phyloP scores from a whole-genome alignment of 2,113 vertebrate species.

The Notiomystis cincta region DNA sequence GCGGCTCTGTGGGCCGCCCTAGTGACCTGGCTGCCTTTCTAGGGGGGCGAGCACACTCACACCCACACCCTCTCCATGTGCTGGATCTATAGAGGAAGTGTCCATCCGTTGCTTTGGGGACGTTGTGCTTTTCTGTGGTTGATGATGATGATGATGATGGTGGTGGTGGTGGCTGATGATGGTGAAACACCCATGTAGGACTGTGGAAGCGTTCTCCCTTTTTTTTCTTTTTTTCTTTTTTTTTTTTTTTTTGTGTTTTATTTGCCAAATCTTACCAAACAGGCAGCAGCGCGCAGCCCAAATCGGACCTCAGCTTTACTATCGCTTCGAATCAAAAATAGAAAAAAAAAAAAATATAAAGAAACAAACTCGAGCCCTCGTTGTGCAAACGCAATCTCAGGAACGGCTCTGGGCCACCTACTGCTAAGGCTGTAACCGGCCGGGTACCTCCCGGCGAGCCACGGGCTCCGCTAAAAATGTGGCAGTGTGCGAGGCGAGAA shows the following conservation, averaged over 20 bases:
- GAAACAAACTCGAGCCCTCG: constrained; percentile 64
- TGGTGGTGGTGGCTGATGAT: constrained; percentile 42
- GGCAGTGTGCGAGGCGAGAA: constrained; percentile 48
- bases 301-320: constrained; percentile 81
- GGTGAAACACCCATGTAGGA: constrained; percentile 72
- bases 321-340: constrained; percentile 65
- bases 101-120: constrained; percentile 69
- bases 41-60: constrained; percentile 63
- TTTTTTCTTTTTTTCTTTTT: not conserved
- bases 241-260: constrained; percentile 56
- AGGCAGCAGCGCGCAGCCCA: constrained; percentile 73
- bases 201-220: constrained; percentile 61
- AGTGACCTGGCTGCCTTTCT: constrained; percentile 88
- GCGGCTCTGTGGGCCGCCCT: constrained; percentile 80
- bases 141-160: constrained; percentile 64
- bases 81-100: constrained; percentile 71
- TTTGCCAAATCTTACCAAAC: constrained; percentile 79
- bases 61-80: constrained; percentile 64
- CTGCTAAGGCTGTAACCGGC: constrained; percentile 65
- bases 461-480: constrained; percentile 63
- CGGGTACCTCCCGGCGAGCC: constrained; percentile 35
- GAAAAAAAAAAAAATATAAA: not conserved
- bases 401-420: constrained; percentile 82
- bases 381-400: constrained; percentile 81
- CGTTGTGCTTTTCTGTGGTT: constrained; percentile 71